These are phyloP conservation scores for Xanthostigma xanthostigma DNA, from an alignment of 2,888 invertebrate genomes.

Conservation along the genomic window DNA sequence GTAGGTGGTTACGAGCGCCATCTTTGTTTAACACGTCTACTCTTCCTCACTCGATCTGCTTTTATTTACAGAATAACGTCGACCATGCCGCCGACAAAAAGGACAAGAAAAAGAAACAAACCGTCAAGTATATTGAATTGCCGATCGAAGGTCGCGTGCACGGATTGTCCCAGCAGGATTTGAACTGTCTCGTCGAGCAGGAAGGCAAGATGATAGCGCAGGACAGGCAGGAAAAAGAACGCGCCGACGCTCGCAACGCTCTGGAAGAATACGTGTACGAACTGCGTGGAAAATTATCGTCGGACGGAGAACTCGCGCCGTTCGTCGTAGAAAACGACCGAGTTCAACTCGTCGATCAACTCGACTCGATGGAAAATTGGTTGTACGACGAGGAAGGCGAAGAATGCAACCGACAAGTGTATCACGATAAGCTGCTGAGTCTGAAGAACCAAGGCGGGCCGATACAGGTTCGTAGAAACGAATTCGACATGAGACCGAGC, in stretches of 20 bases:
- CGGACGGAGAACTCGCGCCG: conserved; percentile 57
- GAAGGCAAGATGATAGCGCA: conserved; percentile 37
- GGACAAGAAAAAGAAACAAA: conserved; percentile 60
- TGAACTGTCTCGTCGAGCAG: conserved; percentile 61
- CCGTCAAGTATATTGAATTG: conserved; percentile 69
- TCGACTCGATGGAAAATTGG: conserved; percentile 90
- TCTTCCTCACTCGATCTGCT: background rate
- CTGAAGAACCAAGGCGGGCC: conserved; percentile 74
- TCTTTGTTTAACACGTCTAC: background rate
- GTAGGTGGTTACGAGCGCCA: conserved; percentile 6
- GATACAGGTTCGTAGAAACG: conserved; percentile 66
- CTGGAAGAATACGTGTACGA: conserved; percentile 98
- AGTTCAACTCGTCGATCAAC: conserved; percentile 40
- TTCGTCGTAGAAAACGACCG: conserved; percentile 63
- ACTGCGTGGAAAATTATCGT: conserved; percentile 72
- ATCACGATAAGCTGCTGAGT: conserved; percentile 44
- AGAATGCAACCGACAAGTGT: conserved; percentile 68
- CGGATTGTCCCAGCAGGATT: conserved; percentile 53
- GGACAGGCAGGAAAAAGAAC: conserved; percentile 86
- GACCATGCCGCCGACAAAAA: conserved; percentile 38
- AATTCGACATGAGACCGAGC: conserved; percentile 63
- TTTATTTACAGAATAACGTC: background rate
- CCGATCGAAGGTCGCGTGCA: conserved; percentile 64
- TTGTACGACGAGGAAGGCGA: conserved; percentile 91
- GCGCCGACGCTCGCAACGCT: conserved; percentile 90